Evolutionary conservation across 2,888 invertebrate species (phyloP), one percentile per base, ranked within the genome.

Genomic region (Amiota communis): DNA sequence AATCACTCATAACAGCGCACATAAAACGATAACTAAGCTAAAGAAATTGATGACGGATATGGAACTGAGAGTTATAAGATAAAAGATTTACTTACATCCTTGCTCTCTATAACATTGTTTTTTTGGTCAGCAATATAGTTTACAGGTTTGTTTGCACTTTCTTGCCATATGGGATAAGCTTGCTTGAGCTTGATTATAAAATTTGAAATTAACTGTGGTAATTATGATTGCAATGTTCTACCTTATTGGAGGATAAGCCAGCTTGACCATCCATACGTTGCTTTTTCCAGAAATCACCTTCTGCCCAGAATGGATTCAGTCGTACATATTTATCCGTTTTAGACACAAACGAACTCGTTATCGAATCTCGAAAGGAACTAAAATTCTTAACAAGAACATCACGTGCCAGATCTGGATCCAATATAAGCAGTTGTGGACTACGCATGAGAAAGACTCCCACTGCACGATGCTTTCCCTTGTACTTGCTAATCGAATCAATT

Each of bases 261-360:
- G 90, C 89, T 46, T 91, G 89, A 11, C 91, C 80, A 74, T 90
- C 90, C 0, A 81, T 77, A n/a, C 92, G 88, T 11, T 90, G 81
- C 0, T 85, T 85, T 70, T 90, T 90, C 92, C 92, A 91, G 76
- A 88, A 86, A 17, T 88, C 79, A 0, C 91, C 90, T 49, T 87
- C 88, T n/a, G 91, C 82, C 53, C 87, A 83, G 79, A 92, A 91
- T 0, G 91, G 90, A 86, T 91, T 90, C 46, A 87, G 87, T 0
- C 87, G 86, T 0, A 87, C 83, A 9, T 92, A 78, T 2, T 91
- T 91, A 72, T 92, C 92, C 72, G 90, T 36, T n/a, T 17, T 11
- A 53, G 74, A 68, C 70, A 80, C 80, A 75, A 77, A 79, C 49
- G 73, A 69, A 1, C 76, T 81, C 12, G 87, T 77, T 8, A 85